These are phyloP conservation scores for Smittia sp. DNA, from an alignment of 2,888 invertebrate species.

Conservation along the genomic window DNA sequence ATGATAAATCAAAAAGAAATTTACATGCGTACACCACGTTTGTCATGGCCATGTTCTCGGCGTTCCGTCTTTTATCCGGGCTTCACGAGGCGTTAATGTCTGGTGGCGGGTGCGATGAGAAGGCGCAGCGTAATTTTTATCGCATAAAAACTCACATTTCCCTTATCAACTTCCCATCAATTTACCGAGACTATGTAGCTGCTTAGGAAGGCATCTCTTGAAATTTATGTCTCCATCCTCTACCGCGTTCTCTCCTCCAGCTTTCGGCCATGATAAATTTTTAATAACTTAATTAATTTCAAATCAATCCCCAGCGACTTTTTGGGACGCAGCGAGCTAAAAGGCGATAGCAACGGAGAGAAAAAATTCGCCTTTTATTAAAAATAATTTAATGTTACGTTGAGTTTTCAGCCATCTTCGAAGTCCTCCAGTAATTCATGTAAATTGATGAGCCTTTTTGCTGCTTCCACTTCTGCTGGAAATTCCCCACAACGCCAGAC, in stretches of 20 bases:
- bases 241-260: not conserved
- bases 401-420: not conserved
- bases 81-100: not conserved
- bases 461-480: not conserved
- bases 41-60: not conserved
- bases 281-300: conserved; percentile 38
- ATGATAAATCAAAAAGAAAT: conserved; percentile 37
- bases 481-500: not conserved
- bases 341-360: not conserved
- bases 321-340: not conserved
- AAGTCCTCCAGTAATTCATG: conserved; percentile 24
- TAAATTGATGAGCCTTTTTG: conserved; percentile 35
- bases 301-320: conserved; percentile 22
- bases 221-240: not conserved
- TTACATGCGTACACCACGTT: conserved; percentile 27
- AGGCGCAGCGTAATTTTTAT: no score
- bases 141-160: no score
- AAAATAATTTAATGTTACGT: conserved; percentile 16
- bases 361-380: not conserved
- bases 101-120: no score
- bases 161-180: no score
- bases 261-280: conserved; percentile 13
- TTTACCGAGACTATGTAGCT: not conserved
- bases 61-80: not conserved
- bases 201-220: not conserved